Percentiles rank a stretch among this genome's conserved stretches.
These are phyloP conservation scores for Amphimedon queenslandica DNA, from an alignment of 37 sponge, comb jelly and placozoan species.

Conservation along the genomic window DNA sequence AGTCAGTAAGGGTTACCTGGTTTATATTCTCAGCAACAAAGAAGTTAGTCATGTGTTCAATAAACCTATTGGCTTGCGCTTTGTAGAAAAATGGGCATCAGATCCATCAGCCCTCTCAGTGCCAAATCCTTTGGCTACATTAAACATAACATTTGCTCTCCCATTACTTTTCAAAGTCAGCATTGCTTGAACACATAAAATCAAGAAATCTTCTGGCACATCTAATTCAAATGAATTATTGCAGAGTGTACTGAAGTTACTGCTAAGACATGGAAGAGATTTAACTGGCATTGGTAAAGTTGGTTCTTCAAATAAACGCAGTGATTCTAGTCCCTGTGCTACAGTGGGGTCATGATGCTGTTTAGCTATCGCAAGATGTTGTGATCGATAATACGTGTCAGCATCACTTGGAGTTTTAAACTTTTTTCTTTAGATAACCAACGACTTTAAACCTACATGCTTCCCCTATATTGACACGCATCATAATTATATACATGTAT, in stretches of 20 bases:
- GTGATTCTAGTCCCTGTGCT: no score
- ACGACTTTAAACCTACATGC: no score
- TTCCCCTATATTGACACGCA: no score
- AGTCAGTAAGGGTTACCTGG: conserved; percentile 7
- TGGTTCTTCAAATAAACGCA: no score
- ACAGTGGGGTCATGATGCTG: no score
- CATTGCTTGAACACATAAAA: conserved; percentile 4
- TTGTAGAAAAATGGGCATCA: conserved; percentile 18
- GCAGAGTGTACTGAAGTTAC: no score
- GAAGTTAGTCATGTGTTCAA: conserved; percentile 33
- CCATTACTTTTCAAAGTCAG: background rate
- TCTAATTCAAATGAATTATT: background rate
- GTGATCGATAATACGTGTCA: no score
- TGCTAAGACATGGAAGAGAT: no score
- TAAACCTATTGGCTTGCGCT: no score
- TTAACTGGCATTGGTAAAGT: no score
- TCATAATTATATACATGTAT: no score
- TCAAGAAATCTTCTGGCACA: conserved; percentile 20
- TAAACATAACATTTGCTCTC: conserved; percentile 16
- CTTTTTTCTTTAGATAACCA: background rate
- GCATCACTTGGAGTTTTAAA: conserved; percentile 7
- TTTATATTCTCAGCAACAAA: conserved; percentile 9
- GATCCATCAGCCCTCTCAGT: conserved; percentile 26
- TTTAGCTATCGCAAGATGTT: no score
- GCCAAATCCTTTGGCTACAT: conserved; percentile 12